Conservation (phyloP, 2,113 vertebrate genomes). For the Acinonyx jubatus region DNA sequence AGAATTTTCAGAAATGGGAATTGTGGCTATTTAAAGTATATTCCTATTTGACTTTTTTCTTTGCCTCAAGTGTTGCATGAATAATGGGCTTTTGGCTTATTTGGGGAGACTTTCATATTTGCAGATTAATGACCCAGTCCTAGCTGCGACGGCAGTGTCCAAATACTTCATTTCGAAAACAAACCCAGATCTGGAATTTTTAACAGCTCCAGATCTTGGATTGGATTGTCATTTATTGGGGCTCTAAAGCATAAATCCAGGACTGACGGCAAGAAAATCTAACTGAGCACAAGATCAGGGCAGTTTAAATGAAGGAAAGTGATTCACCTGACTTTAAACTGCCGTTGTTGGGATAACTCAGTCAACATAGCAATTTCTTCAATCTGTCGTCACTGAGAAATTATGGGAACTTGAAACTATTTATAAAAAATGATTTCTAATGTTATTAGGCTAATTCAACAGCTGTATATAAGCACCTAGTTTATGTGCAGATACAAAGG, state of each 20-base stretch:
- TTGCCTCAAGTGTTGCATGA: background rate
- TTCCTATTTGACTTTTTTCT: background rate
- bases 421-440: background rate
- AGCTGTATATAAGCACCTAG: background rate
- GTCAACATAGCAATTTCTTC: background rate
- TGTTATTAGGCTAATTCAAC: background rate
- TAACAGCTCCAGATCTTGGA: background rate
- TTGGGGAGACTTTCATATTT: conserved; percentile 16
- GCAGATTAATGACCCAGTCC: conserved; percentile 34
- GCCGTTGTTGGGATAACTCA: background rate
- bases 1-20: conserved; percentile 54
- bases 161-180: conserved; percentile 31
- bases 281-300: background rate
- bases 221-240: conserved; percentile 20
- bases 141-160: background rate
- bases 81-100: conserved; percentile 29
- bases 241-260: background rate
- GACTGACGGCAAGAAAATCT: background rate
- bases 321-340: conserved; percentile 9
- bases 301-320: background rate
- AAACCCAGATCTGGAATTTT: conserved; percentile 35
- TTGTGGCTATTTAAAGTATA: conserved; percentile 43
- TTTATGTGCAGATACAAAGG: background rate
- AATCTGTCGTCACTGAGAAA: background rate
- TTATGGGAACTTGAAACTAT: background rate